Conservation (phyloP, 2,888 invertebrate genomes). For the Prenolepis imparis region DNA sequence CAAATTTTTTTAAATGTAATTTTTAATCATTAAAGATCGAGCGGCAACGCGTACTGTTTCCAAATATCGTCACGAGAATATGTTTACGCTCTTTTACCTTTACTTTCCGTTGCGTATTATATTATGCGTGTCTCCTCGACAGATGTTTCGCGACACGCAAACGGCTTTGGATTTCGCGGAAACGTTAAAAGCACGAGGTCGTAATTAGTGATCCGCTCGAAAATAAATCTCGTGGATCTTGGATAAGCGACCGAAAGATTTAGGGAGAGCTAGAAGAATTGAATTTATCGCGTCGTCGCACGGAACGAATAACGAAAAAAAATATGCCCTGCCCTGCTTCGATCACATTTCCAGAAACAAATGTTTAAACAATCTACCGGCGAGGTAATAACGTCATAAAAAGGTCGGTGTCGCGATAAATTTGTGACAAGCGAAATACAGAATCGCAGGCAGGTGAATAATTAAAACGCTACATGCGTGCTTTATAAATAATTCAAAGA, state of each 20-base stretch:
- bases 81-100: not conserved
- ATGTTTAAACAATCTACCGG: slow-evolving; percentile 15
- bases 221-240: slow-evolving; percentile 27
- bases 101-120: slow-evolving; percentile 20
- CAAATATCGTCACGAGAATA: not conserved
- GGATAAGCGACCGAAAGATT: not conserved
- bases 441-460: slow-evolving; percentile 25
- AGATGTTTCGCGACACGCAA: slow-evolving; percentile 36
- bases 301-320: not conserved
- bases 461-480: slow-evolving; percentile 25
- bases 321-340: not conserved
- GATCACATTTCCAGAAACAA: not conserved
- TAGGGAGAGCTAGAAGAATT: not conserved
- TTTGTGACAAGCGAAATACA: not conserved
- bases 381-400: not conserved
- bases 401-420: slow-evolving; percentile 1
- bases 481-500: slow-evolving; percentile 37
- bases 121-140: slow-evolving; percentile 17
- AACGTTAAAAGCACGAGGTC: slow-evolving; percentile 11
- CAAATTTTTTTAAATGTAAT: not conserved
- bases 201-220: slow-evolving; percentile 24
- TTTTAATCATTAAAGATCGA: not conserved
- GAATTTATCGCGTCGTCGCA: not conserved
- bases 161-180: slow-evolving; percentile 33
- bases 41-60: not conserved